Base-by-base conservation (phyloP, 2,113 vertebrate genomes). In the Xenopus borealis region DNA sequence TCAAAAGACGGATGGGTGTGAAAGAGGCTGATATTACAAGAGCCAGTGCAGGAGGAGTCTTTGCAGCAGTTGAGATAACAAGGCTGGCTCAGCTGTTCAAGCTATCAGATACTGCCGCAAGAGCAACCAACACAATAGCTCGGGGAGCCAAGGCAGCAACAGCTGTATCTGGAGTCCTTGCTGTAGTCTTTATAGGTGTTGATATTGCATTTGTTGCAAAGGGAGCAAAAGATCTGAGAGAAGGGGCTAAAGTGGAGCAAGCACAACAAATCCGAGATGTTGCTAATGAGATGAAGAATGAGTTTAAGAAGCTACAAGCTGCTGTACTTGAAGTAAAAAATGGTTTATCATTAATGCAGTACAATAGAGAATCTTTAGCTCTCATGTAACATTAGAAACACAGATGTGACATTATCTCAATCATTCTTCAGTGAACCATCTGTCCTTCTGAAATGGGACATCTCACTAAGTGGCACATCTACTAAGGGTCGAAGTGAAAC, bases 151-250 rank as follows among this genome's bases (percentile, higher is more conserved):
- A 80, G 68, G 87, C 82, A 68, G 83, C 88, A 79, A 87, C 83
- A 20, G 76, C 86, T 59, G 88, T 89, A 76, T 89, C 89, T 0
- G 91, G 90, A 0, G 83, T 92, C 55, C 88, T 91, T 81, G 86
- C 89, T 0, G 88, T 83, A 0, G 83, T 91, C 66, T 89, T 89
- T 68, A 79, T 91, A 1, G 85, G 84, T 1, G 83, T 92, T 44
- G 90, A 92, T 4, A 75, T 90, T 50, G 89, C 89, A 79, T 90
- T 90, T 79, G 84, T 88, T 1, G 85, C 89, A 75, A 89, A 86
- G 57, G 86, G 89, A 73, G 88, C 86, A 27, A 85, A 87, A 16
- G 79, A 90, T 47, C 85, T 92, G 14, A 84, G 78, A 65, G 88
- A 89, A 47, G 89, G 91, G 0, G 88, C 85, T 73, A 89, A 89